These are phyloP conservation scores for Thunnus albacares DNA, from an alignment of 2,797 vertebrate genomes.

Conservation along the genomic window DNA sequence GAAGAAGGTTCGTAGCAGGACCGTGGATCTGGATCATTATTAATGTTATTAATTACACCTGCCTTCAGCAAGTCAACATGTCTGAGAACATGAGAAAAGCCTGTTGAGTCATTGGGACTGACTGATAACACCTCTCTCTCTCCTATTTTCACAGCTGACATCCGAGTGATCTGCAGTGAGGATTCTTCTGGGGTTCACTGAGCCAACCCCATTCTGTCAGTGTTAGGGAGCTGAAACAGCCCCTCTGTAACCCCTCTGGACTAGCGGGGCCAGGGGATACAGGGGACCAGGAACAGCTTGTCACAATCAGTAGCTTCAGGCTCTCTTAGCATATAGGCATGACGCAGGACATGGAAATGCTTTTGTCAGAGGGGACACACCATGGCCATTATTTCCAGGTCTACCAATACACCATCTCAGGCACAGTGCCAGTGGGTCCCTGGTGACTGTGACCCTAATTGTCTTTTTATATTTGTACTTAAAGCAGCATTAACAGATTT, in stretches of 20 bases:
- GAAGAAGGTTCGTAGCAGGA: too few relatives aligned
- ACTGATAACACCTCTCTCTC: not conserved
- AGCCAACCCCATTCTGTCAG: conserved; percentile 75
- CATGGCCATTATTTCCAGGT: not conserved
- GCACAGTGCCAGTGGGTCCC: not conserved
- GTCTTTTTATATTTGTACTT: not conserved
- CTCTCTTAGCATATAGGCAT: conserved; percentile 6
- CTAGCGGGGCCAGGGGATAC: conserved; percentile 3
- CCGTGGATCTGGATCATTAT: not conserved
- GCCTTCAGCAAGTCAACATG: not conserved
- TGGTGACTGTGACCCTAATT: not conserved
- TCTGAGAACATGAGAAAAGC: not conserved
- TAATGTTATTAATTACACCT: too few relatives aligned
- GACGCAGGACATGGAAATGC: not conserved
- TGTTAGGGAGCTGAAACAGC: conserved; percentile 38
- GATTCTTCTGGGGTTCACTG: conserved; percentile 42
- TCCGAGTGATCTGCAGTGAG: conserved; percentile 44
- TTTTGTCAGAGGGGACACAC: not conserved
- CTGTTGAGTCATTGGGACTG: not conserved
- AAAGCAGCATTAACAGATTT: not conserved
- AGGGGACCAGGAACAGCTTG: conserved; percentile 36
- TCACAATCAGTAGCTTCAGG: conserved; percentile 35
- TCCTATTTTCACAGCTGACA: conserved; percentile 39
- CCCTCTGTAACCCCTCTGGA: conserved; percentile 38
- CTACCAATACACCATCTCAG: not conserved